Conservation (phyloP, 2,888 invertebrate species). For the Melipona beecheii region DNA sequence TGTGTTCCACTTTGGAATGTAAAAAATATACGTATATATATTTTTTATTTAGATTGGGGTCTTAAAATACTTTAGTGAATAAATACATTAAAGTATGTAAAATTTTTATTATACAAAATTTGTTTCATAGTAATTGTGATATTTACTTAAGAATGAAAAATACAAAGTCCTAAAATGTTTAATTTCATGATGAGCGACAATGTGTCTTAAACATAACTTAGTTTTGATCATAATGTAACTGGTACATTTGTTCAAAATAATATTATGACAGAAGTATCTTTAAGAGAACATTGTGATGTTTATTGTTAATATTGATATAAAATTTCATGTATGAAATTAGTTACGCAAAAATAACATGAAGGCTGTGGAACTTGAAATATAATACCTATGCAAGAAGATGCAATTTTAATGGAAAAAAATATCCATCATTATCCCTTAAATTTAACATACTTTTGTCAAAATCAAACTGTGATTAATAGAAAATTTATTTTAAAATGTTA, state of each 20-base stretch:
- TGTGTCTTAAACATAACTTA: slow-evolving; percentile 43
- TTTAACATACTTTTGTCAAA: slow-evolving; percentile 18
- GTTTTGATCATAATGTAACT: slow-evolving; percentile 41
- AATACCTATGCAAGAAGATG: slow-evolving; percentile 62
- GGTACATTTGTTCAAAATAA: slow-evolving; percentile 48
- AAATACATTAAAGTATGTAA: slow-evolving; percentile 5
- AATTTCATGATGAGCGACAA: slow-evolving; percentile 19
- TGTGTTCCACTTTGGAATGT: slow-evolving; percentile 35
- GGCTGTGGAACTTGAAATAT: slow-evolving; percentile 74
- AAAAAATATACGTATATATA: slow-evolving; percentile 24
- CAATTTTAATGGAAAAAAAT: slow-evolving; percentile 55
- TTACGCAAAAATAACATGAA: slow-evolving; percentile 66
- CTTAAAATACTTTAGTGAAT: slow-evolving; percentile 47
- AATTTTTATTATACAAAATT: slow-evolving; percentile 20
- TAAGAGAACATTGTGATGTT: slow-evolving; percentile 70
- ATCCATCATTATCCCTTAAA: slow-evolving; percentile 54
- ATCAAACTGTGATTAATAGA: background rate
- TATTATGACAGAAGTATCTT: slow-evolving; percentile 49
- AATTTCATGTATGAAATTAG: slow-evolving; percentile 69
- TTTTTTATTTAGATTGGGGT: slow-evolving; percentile 55
- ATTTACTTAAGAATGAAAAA: slow-evolving; percentile 34
- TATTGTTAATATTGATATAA: slow-evolving; percentile 69
- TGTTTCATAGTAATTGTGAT: slow-evolving; percentile 11
- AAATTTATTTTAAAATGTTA: slow-evolving; percentile 10
- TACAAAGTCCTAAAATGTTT: slow-evolving; percentile 25